Conservation (phyloP, 1,140 invertebrate species). For the Mylabris phalerata region DNA sequence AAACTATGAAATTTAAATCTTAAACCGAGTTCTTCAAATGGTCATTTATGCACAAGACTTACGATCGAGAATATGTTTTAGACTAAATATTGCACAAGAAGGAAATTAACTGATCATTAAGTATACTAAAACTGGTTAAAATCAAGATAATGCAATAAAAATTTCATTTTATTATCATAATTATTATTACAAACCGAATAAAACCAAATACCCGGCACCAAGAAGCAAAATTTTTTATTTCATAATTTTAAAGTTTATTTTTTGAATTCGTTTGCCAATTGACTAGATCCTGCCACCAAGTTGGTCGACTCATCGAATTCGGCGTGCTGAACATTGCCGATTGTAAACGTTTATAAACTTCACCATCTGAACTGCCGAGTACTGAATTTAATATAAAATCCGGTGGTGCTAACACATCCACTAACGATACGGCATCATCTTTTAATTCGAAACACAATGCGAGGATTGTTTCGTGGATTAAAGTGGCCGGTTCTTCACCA, state of each 20-base stretch:
- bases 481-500: slow-evolving; percentile 42
- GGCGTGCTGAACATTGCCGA: slow-evolving; percentile 48
- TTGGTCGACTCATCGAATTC: slow-evolving; percentile 47
- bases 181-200: too few species aligned
- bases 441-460: slow-evolving; percentile 58
- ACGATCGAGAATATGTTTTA: too few species aligned
- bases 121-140: too few species aligned
- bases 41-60: too few species aligned
- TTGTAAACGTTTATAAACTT: slow-evolving; percentile 57
- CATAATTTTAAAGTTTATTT: slow-evolving; percentile 2
- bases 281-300: slow-evolving; percentile 57
- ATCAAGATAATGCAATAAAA: too few species aligned
- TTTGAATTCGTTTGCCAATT: slow-evolving; percentile 33
- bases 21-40: too few species aligned
- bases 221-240: too few species aligned
- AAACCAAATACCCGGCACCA: too few species aligned
- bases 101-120: too few species aligned
- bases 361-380: slow-evolving; percentile 71
- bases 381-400: slow-evolving; percentile 81
- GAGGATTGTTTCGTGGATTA: slow-evolving; percentile 53
- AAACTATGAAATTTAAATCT: too few species aligned
- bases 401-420: slow-evolving; percentile 79
- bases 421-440: slow-evolving; percentile 62
- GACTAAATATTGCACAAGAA: too few species aligned
- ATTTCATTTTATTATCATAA: too few species aligned